Conservation (phyloP, 2,797 vertebrate genomes). For the Bradypus variegatus region DNA sequence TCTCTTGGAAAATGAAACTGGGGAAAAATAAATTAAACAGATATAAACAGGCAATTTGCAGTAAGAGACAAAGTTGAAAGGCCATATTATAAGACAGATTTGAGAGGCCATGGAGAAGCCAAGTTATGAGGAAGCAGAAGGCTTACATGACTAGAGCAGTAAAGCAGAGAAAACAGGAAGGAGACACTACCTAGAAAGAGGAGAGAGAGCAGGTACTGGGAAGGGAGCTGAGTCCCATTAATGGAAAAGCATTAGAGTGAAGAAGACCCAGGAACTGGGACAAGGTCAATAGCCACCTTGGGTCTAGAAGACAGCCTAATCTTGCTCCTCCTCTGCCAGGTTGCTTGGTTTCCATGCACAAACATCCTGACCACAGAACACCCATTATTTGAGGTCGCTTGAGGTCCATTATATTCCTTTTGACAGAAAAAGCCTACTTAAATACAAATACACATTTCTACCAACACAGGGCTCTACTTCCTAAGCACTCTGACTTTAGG, state of each 20-base stretch:
- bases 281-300: neutral
- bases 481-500: neutral
- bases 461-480: neutral
- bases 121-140: neutral
- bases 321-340: neutral
- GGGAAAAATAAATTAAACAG: neutral
- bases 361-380: neutral
- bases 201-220: neutral
- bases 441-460: neutral
- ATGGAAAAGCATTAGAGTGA: fast-evolving
- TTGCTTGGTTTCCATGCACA: neutral
- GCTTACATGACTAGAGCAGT: neutral
- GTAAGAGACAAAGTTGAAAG: neutral
- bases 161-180: neutral
- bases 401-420: neutral
- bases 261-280: neutral
- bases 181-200: too few species aligned
- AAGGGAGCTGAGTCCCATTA: neutral
- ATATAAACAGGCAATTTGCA: neutral
- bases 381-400: neutral
- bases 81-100: neutral
- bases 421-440: neutral
- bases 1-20: neutral
- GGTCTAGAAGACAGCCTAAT: neutral
- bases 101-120: neutral